Percentiles rank a stretch among this genome's conserved stretches.
Conservation (phyloP, 2,113 vertebrate species). For the Mobula hypostoma region DNA sequence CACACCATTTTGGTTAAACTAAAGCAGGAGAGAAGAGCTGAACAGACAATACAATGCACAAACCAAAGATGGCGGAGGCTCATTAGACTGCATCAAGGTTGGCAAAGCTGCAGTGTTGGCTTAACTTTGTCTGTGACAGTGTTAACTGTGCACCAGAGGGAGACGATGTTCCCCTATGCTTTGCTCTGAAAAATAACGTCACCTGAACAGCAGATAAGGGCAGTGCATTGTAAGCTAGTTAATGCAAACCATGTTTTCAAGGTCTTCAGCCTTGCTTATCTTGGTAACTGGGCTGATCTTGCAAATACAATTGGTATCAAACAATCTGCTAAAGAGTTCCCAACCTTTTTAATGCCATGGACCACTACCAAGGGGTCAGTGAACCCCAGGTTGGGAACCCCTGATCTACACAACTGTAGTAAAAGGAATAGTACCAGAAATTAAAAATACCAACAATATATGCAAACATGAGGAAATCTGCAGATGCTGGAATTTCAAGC, state of each 20-base stretch:
- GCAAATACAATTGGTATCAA: background rate
- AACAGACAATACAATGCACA: background rate
- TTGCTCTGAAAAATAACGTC: background rate
- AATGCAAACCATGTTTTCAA: background rate
- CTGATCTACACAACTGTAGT: background rate
- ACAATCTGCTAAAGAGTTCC: background rate
- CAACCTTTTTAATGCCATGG: too few species aligned
- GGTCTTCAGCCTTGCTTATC: background rate
- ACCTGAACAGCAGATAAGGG: background rate
- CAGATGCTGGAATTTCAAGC: too few species aligned
- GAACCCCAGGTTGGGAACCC: too few species aligned
- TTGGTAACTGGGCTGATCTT: background rate
- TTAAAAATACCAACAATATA: background rate
- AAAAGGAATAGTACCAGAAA: background rate
- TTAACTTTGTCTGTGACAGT: background rate
- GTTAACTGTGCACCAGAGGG: background rate
- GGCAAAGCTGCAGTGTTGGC: too few species aligned
- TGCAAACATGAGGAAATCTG: too few species aligned
- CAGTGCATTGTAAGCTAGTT: background rate
- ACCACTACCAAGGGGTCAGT: too few species aligned
- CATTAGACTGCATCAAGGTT: background rate
- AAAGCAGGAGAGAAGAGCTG: background rate
- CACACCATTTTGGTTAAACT: background rate
- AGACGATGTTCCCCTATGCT: background rate
- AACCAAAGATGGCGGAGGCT: too few species aligned